Percentiles rank a stretch among this genome's conserved stretches.
Conservation (phyloP, 2,797 vertebrate genomes). For the Tenualosa thibaudeaui region DNA sequence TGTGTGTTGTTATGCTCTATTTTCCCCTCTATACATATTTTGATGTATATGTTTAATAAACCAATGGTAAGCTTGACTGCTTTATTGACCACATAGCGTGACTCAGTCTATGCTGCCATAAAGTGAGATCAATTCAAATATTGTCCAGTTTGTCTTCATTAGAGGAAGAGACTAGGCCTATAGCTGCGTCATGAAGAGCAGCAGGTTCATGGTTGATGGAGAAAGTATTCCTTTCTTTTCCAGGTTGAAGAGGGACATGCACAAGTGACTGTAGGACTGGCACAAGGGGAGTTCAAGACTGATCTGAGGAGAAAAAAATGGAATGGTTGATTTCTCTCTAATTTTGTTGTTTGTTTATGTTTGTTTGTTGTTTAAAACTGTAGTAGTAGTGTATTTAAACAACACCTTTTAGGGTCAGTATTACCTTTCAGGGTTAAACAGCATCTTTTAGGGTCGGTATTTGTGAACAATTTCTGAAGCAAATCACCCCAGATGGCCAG, state of each 20-base stretch:
- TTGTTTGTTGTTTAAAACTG: too few relatives aligned
- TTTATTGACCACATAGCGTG: neutral
- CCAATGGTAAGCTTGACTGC: neutral
- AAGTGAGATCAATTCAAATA: neutral
- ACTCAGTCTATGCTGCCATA: neutral
- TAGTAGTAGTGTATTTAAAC: neutral
- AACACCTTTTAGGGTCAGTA: neutral
- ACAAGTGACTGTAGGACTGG: neutral
- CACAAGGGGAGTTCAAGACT: neutral
- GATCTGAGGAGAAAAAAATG: neutral
- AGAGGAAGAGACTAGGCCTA: neutral
- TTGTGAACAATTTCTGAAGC: neutral
- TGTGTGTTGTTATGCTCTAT: neutral
- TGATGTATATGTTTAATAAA: conserved; percentile 47
- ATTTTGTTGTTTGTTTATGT: too few relatives aligned
- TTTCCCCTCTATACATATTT: conserved; percentile 5
- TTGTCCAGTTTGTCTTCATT: neutral
- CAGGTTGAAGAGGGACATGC: neutral
- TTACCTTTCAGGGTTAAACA: too few relatives aligned
- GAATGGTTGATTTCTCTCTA: too few relatives aligned
- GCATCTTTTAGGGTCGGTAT: neutral
- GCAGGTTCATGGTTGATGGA: neutral
- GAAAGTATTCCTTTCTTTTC: neutral
- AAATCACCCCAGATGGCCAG: neutral
- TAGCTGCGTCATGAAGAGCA: neutral